Evolutionary conservation across 2,888 invertebrate genomes (phyloP), one percentile per base, ranked within the genome.

Genomic region (Rotaria magnacalcarata): DNA sequence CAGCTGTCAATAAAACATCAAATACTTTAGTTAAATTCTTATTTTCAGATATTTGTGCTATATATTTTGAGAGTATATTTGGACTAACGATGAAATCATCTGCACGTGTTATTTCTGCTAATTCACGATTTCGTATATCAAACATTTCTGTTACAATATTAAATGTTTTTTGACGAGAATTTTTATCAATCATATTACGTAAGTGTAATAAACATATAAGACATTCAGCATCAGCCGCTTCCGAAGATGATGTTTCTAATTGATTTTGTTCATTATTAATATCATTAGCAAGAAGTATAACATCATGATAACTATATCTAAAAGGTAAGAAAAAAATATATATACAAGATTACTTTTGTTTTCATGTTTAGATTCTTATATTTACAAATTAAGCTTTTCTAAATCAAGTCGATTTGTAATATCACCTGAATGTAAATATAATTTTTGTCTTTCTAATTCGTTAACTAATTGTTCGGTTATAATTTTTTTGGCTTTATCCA

Each of bases 41-140:
- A 75, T 75, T 75, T 75, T 75, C 75, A 41, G 27, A n/a, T 43
- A 75, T 43, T 75, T 75, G 75, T 11, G 75, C 75, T 8, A 75
- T 47, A 43, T 75, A 75, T 43, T 75, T 75, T 2, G 75, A 75
- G 1, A 75, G 24, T 10, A 75, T 75, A 43, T 43, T 75, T 47
- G 75, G 75, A 75, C 75, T 75, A 43, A 75, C 75, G 43, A 75
- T 75, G 24, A 75, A 75, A 75, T 75, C 75, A 75, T 75, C 75
- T 3, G 75, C 75, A 75, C 75, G 75, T 75, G 75, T 43, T 41
- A 75, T 75, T 75, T 75, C 75, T 2, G 75, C 75, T 47, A 75
- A 11, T 75, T 75, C 75, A 75, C 75, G 75, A 43, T 75, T 75
- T 75, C 75, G 19, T 43, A 75, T 43, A 75, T 75, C 75, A 24